phyloP scores from a whole-genome alignment of 1,140 invertebrate species.

The Agrilus planipennis region DNA sequence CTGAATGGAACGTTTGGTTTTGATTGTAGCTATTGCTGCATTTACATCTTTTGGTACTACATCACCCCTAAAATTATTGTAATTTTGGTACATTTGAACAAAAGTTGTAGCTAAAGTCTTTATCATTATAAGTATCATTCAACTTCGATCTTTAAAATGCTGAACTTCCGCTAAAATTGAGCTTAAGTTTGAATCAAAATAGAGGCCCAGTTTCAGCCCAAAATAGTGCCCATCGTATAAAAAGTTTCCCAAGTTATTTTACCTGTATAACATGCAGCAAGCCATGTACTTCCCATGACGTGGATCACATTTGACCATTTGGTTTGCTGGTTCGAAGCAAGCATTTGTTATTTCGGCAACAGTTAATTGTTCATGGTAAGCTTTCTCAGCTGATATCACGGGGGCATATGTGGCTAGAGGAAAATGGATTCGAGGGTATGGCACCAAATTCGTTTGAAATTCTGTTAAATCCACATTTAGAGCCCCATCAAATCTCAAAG shows the following conservation, averaged over 20 bases:
- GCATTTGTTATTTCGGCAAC: conserved; percentile 1
- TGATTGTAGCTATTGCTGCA: conserved; percentile 64
- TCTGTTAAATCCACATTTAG: conserved; percentile 81
- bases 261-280: no score
- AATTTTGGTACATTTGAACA: neutral
- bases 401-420: conserved; percentile 1
- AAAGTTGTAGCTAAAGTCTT: conserved; percentile 43
- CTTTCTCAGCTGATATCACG: neutral
- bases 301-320: neutral
- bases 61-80: conserved; percentile 40
- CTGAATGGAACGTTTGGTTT: conserved; percentile 51
- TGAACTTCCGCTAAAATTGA: neutral
- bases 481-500: conserved; percentile 51
- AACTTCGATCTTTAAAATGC: neutral
- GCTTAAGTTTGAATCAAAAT: neutral
- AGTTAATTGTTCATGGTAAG: neutral
- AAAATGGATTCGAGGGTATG: conserved; percentile 43
- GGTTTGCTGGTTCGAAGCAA: conserved; percentile 1
- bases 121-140: conserved; percentile 64
- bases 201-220: neutral
- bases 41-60: conserved; percentile 73
- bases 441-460: conserved; percentile 79
- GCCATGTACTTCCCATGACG: neutral
- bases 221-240: no score
- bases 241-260: neutral